Evolutionary conservation across 1,140 invertebrate genomes (phyloP), one percentile per base, ranked within the genome.

Genomic region (Steinernema khuongi): DNA sequence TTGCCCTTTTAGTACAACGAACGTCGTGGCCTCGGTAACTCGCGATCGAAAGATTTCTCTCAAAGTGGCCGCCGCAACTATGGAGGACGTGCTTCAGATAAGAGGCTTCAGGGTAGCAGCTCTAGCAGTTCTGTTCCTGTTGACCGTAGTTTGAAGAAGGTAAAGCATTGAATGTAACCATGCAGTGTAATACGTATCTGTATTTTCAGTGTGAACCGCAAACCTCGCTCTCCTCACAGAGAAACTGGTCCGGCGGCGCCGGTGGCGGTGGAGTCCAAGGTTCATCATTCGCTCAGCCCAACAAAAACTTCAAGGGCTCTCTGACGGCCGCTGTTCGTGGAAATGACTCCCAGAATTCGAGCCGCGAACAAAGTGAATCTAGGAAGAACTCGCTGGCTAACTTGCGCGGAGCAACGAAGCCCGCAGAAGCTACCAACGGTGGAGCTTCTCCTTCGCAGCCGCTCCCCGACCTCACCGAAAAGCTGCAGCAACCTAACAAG

Each of bases 11-110:
- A 60, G 50, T 60, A 60, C 50, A 60, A 60, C 50, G 50, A 60
- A 26, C 50, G 50, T 4, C 11, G 50, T 4, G 50, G 50, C 19
- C 50, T 60, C 19, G 50, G 50, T 4, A 60, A 60, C 50, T 60
- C 50, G 4, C 14, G 50, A 26, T 60, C 50, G 19, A 60, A 60
- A 22, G 50, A 60, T 26, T 60, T 14, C 19, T 60, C 50, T 14
- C 50, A 60, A 22, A 60, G 50, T 26, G 50, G 50, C 50, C 50
- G 50, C 4, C 50, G 50, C 19, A 60, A 60, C 50, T 60, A 60
- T 22, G 50, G 50, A 14, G 50, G 50, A 14, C 50, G 50, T 11
- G 14, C 50, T 4, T 60, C 50, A 14, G 50, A 60, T 26, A 60
- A 60, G 50, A 7, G 50, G 19, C 11, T 26, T 4, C 50, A 14